A percentile compares a stretch with the other conserved stretches of the same genome.
Conservation (phyloP, 2,113 vertebrate genomes). For the Oriolus oriolus region DNA sequence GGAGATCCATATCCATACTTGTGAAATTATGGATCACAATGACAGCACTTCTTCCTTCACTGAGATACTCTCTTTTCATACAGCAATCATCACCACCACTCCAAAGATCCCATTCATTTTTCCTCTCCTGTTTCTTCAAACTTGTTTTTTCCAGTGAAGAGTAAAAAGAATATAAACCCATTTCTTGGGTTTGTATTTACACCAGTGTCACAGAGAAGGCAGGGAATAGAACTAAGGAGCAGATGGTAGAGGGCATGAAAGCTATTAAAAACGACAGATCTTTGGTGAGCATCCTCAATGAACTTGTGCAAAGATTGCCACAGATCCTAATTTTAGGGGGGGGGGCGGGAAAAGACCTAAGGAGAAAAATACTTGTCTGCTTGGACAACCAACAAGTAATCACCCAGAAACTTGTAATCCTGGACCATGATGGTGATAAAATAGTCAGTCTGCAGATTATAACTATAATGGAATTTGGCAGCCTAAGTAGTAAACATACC, state of each 20-base stretch:
- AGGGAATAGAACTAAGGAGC: neutral
- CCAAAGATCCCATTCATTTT: neutral
- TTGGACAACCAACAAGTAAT: neutral
- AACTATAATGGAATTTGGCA: neutral
- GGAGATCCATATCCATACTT: neutral
- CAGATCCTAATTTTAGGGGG: neutral
- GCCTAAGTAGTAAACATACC: neutral
- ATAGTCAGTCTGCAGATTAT: neutral
- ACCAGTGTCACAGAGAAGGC: neutral
- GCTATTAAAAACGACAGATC: neutral
- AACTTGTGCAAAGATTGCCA: neutral
- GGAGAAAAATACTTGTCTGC: neutral
- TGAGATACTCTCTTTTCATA: neutral
- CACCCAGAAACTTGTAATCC: neutral
- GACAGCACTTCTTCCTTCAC: neutral
- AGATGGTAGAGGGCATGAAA: neutral
- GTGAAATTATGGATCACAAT: neutral
- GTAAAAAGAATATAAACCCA: neutral
- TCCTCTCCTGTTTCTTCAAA: neutral
- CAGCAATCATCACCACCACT: neutral
- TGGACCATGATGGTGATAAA: neutral
- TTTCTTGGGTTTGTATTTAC: neutral
- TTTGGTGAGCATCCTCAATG: neutral
- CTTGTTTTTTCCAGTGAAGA: neutral
- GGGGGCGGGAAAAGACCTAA: neutral